Percentiles rank a stretch among this genome's conserved stretches.
phyloP scores from a whole-genome alignment of 2,888 invertebrate genomes.

The Nemapogon koenigi region DNA sequence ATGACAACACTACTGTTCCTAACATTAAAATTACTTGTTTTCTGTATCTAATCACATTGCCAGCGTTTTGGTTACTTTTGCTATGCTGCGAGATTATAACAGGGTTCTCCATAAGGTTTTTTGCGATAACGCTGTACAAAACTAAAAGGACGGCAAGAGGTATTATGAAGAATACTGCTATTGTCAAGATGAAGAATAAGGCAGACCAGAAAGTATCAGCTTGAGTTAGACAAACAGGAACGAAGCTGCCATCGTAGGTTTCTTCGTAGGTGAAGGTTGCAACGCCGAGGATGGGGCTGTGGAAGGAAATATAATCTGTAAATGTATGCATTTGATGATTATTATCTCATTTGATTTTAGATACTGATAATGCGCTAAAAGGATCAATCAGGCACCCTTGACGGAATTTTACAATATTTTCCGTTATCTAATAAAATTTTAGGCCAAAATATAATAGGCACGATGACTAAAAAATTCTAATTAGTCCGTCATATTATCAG shows the following conservation, averaged over 20 bases:
- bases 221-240: conserved; percentile 82
- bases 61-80: conserved; percentile 47
- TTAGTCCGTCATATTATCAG: too few species aligned
- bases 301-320: conserved; percentile 24
- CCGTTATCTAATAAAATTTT: too few species aligned
- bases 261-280: conserved; percentile 76
- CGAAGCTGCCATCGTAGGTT: conserved; percentile 74
- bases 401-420: too few species aligned
- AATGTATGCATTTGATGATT: too few species aligned
- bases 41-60: conserved; percentile 73
- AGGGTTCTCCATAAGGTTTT: conserved; percentile 83
- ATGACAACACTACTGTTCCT: conserved; percentile 87
- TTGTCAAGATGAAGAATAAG: conserved; percentile 80
- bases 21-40: conserved; percentile 89
- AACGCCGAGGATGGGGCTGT: conserved; percentile 85
- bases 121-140: conserved; percentile 85
- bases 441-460: too few species aligned
- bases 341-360: too few species aligned
- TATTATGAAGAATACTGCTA: conserved; percentile 83
- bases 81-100: conserved; percentile 70
- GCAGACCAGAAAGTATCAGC: conserved; percentile 81
- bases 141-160: conserved; percentile 82
- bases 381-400: too few species aligned
- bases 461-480: too few species aligned
- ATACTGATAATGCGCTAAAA: too few species aligned